phyloP scores from a whole-genome alignment of 2,113 vertebrate species.

The Oostethus manadensis region DNA sequence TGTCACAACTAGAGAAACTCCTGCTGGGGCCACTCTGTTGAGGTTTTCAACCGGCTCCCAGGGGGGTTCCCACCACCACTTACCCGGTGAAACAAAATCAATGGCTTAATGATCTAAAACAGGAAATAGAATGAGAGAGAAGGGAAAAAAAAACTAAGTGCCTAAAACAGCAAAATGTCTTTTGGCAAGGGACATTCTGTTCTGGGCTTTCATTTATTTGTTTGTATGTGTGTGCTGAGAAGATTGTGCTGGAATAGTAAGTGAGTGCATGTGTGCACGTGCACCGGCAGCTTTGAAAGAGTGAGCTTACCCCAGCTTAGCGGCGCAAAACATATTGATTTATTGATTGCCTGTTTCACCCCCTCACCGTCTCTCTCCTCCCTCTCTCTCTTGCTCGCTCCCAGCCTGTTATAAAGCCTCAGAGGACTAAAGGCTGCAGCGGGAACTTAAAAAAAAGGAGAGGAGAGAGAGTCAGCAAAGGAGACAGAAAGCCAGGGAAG shows the following conservation, averaged over 20 bases:
- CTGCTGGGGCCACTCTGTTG: constrained; percentile 68
- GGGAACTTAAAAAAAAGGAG: constrained; percentile 48
- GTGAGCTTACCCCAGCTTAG: constrained; percentile 68
- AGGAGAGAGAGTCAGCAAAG: constrained; percentile 38
- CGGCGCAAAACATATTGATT: constrained; percentile 73
- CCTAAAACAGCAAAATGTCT: constrained; percentile 77
- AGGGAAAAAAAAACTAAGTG: constrained; percentile 64
- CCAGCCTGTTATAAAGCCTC: constrained; percentile 51
- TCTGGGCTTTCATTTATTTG: constrained; percentile 61
- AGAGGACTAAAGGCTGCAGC: constrained; percentile 47
- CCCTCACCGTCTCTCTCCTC: constrained; percentile 39
- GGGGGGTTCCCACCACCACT: constrained; percentile 68
- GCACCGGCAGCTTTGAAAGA: constrained; percentile 52
- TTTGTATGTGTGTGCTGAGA: constrained; percentile 49
- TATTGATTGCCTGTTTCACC: constrained; percentile 72
- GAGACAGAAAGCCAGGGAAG: constrained; percentile 35
- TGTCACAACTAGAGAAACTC: constrained; percentile 71
- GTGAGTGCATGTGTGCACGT: constrained; percentile 35
- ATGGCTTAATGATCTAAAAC: constrained; percentile 81
- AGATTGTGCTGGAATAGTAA: constrained; percentile 52
- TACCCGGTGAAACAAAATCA: constrained; percentile 77
- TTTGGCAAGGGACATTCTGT: constrained; percentile 71
- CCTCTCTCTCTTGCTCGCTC: constrained; percentile 16
- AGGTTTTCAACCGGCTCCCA: constrained; percentile 64
- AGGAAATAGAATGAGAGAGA: constrained; percentile 75